Conservation (phyloP, 1,140 invertebrate species). For the Epicauta chinensis region DNA sequence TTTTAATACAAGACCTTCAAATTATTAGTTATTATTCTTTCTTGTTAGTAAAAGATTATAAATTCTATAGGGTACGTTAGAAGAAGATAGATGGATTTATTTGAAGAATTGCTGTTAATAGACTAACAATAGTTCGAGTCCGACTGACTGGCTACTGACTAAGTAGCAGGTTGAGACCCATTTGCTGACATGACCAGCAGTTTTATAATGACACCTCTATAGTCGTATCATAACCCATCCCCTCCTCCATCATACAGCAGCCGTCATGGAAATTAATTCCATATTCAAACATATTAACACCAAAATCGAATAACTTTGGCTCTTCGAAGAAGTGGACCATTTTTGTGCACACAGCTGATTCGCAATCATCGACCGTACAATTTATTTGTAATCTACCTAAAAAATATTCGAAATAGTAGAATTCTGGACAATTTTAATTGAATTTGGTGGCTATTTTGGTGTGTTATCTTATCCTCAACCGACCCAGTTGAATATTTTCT, state of each 20-base stretch:
- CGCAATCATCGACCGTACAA: no score
- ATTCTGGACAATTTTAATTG: no score
- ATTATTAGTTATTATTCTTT: constrained; percentile 1
- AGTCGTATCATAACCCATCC: constrained; percentile 35
- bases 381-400: no score
- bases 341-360: no score
- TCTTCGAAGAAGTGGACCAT: no score
- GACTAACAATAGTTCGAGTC: constrained; percentile 31
- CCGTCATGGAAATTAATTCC: constrained; percentile 41
- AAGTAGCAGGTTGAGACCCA: constrained; percentile 41
- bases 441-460: no score
- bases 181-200: constrained; percentile 41
- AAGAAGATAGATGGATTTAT: constrained; percentile 9
- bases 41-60: neutral
- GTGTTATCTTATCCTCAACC: no score
- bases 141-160: constrained; percentile 41
- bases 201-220: constrained; percentile 41
- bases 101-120: constrained; percentile 23
- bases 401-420: no score
- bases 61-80: neutral
- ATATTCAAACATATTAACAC: constrained; percentile 31
- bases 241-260: constrained; percentile 30
- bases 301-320: no score
- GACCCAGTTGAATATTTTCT: neutral
- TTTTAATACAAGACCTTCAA: neutral